A percentile compares a stretch with the other conserved stretches of the same genome.
Evolutionary conservation across 2,113 vertebrate species (phyloP).

Genomic region (Myrmecobius fasciatus): DNA sequence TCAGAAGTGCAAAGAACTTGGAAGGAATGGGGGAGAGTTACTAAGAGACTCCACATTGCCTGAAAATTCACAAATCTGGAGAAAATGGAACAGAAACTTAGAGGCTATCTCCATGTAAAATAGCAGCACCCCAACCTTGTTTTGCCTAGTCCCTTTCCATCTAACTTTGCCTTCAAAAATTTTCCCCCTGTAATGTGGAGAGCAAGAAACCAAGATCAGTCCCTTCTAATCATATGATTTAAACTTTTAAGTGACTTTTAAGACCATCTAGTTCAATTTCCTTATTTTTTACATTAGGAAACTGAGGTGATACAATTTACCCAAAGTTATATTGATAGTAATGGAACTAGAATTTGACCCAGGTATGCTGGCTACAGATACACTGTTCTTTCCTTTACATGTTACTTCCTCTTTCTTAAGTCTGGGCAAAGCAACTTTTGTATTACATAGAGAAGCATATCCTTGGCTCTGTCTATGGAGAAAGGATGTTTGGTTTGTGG

Average conservation of each 20-base stretch:
- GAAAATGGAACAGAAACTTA: not conserved
- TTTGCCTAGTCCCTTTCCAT: not conserved
- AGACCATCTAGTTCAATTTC: not conserved
- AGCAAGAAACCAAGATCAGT: not conserved
- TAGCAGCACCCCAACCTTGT: not conserved
- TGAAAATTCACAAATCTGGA: conserved; percentile 25
- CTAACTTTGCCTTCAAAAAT: not conserved
- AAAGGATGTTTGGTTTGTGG: not conserved
- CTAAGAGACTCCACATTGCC: not conserved
- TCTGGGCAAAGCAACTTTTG: not conserved
- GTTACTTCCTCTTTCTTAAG: not conserved
- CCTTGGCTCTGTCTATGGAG: not conserved
- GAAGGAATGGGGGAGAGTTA: not conserved
- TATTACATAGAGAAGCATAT: not conserved
- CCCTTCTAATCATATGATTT: not conserved
- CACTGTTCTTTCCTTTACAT: not conserved
- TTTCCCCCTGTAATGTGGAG: not conserved
- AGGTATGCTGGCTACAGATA: not conserved
- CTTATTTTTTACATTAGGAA: not conserved
- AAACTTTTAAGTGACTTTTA: not conserved
- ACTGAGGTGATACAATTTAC: not conserved
- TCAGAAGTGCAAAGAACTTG: conserved; percentile 27
- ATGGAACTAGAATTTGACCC: not conserved
- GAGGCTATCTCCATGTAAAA: not conserved
- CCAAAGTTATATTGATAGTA: not conserved